Conservation (phyloP, 2,888 invertebrate species). For the Cephus sareptanus region DNA sequence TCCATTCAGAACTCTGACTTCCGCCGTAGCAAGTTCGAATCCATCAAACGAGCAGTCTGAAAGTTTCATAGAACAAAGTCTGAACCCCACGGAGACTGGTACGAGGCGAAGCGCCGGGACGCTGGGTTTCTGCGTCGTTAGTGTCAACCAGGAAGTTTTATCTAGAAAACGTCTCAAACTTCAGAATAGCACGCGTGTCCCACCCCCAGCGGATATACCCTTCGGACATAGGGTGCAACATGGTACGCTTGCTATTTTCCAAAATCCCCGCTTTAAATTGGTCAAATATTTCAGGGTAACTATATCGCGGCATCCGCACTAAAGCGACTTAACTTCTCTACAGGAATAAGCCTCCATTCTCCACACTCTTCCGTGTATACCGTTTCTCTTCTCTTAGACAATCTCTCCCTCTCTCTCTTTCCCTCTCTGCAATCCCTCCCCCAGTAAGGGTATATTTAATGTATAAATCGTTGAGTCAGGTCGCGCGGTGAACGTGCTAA, state of each 20-base stretch:
- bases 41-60: neutral
- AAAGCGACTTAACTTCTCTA: neutral
- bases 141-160: neutral
- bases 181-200: neutral
- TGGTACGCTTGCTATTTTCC: slow-evolving; percentile 1
- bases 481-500: slow-evolving; percentile 7
- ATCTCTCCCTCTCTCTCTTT: neutral
- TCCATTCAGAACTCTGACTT: neutral
- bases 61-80: neutral
- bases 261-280: slow-evolving; percentile 14
- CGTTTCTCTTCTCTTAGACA: neutral
- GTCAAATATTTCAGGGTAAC: neutral
- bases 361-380: neutral
- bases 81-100: neutral
- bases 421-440: neutral
- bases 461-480: slow-evolving; percentile 15
- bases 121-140: neutral
- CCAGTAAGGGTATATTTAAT: slow-evolving; percentile 8
- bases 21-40: neutral
- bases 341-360: neutral
- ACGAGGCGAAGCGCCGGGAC: neutral
- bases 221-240: neutral
- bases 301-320: neutral
- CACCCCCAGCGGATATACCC: neutral
- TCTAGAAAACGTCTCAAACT: neutral